Base-by-base conservation (phyloP, 2,797 vertebrate genomes). In the Enteromius paludinosus region DNA sequence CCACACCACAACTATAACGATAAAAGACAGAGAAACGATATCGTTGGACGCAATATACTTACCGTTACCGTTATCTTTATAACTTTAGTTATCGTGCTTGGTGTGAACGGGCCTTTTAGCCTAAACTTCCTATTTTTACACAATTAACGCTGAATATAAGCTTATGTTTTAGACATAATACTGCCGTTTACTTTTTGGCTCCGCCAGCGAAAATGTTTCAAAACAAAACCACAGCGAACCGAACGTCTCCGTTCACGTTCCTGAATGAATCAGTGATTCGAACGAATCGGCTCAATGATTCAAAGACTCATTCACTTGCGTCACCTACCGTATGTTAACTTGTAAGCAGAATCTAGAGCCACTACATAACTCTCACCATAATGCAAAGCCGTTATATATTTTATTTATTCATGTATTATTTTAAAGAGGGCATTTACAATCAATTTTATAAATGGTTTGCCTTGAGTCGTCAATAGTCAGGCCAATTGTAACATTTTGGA, bases 401-500 rank as follows among this genome's bases (percentile, higher is more conserved):
- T 20, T 2, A 20, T 68, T 73, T 9, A 14, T 54, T 54, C 0
- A 5, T 56, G n/a, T 23, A 4, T 59, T 35, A 15, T 35, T 54
- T 17, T 8, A 1, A 56, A 38, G 1, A 17, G 5, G 20, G 14
- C 30, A 56, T 56, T 52, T 72, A 72, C 47, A 14, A 35, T 41
- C 7, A 25, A 25, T 71, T 71, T 49, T 4, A 49, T 30, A 71
- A 71, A 71, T 49, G 8, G 15, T 47, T 30, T 47, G 9, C 23
- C 4, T 11, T 71, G 8, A 30, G 25, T 18, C 9, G 1, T 47
- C 68, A 45, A 69, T 45, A 17, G 18, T 71, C 43, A 73, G 10
- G 17, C 70, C 54, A 71, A 49, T 71, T 49, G 30, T 2, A 71
- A 71, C 25, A 9, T 71, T 71, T 71, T 18, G 23, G 68, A 28